Evolutionary conservation across 1,140 invertebrate species (phyloP).

Genomic region (Coptotermes formosanus): DNA sequence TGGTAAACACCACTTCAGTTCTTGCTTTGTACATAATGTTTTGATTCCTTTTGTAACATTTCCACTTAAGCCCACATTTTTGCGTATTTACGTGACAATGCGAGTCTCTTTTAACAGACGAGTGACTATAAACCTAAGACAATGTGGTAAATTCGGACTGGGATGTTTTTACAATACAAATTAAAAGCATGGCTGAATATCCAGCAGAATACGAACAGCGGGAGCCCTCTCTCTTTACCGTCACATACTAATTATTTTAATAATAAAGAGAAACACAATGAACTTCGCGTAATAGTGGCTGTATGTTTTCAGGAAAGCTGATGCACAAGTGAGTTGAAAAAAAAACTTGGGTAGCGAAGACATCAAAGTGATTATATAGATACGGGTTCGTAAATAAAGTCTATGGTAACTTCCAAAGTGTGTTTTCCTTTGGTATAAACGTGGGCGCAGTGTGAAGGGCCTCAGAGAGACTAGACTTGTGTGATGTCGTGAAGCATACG

Average conservation of each 20-base stretch:
- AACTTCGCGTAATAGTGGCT: background rate
- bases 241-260: background rate
- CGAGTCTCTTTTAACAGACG: too few species aligned
- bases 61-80: too few species aligned
- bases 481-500: background rate
- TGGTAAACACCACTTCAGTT: too few species aligned
- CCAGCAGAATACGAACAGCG: too few species aligned
- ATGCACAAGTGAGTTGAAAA: background rate
- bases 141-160: too few species aligned
- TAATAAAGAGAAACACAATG: background rate
- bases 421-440: conserved; percentile 19
- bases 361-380: conserved; percentile 19
- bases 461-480: conserved; percentile 2
- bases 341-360: conserved; percentile 11
- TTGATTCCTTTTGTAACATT: too few species aligned
- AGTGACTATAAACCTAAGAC: too few species aligned
- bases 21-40: too few species aligned
- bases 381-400: conserved; percentile 16
- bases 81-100: too few species aligned
- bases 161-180: too few species aligned
- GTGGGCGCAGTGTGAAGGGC: conserved; percentile 13
- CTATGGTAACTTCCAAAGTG: conserved; percentile 12
- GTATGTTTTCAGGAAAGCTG: conserved; percentile 12
- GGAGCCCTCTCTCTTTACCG: too few species aligned
- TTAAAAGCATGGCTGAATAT: too few species aligned